These are phyloP conservation scores for Hirundichthys speculiger DNA, from an alignment of 2,113 vertebrate genomes.

Conservation along the genomic window DNA sequence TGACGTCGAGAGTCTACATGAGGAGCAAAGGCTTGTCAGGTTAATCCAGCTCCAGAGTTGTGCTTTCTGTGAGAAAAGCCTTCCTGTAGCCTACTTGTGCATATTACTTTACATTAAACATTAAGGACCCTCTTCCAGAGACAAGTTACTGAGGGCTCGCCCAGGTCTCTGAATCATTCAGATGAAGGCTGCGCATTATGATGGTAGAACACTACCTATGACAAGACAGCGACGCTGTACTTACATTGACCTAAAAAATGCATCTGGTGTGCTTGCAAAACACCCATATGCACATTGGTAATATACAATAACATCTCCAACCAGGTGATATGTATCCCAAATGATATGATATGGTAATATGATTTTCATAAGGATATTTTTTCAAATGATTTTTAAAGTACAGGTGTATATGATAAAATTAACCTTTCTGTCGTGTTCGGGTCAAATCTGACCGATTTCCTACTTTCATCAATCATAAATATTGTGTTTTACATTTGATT, in stretches of 20 bases:
- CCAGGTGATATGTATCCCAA: too few species aligned
- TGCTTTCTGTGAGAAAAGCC: neutral
- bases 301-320: too few species aligned
- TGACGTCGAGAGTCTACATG: too few species aligned
- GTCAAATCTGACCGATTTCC: too few species aligned
- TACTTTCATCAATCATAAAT: too few species aligned
- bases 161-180: conserved; percentile 69
- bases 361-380: too few species aligned
- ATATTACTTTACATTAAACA: conserved; percentile 64
- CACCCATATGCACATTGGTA: neutral
- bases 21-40: neutral
- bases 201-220: conserved; percentile 25
- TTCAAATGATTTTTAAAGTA: too few species aligned
- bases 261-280: neutral
- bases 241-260: conserved; percentile 18
- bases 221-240: conserved; percentile 22
- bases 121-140: conserved; percentile 44
- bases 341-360: too few species aligned
- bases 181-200: conserved; percentile 40
- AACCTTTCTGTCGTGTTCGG: too few species aligned
- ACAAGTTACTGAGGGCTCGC: conserved; percentile 39
- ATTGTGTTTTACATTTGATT: too few species aligned
- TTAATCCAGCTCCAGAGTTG: neutral
- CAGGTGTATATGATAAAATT: too few species aligned
- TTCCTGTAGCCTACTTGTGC: conserved; percentile 48